A percentile compares a stretch with the other conserved stretches of the same genome.
Evolutionary conservation across 2,113 vertebrate species (phyloP).

Genomic region (Rynchops niger): DNA sequence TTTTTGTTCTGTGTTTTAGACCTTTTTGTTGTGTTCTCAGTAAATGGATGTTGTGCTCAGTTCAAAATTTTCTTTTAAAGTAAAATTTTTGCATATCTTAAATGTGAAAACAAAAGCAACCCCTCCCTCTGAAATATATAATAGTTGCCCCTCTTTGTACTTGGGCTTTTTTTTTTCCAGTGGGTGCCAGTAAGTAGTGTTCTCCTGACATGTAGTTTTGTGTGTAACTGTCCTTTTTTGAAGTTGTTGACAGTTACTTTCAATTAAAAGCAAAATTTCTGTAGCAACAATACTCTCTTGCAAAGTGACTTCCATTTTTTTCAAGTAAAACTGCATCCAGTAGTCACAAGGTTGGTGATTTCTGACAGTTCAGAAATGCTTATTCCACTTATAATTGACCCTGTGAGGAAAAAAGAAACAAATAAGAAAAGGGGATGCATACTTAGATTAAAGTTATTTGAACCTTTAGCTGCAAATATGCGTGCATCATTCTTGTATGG

Average conservation of each 20-base stretch:
- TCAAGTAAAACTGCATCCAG: neutral
- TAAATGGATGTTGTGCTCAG: neutral
- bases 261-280: neutral
- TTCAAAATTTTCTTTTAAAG: neutral
- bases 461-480: neutral
- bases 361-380: neutral
- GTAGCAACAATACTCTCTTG: neutral
- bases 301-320: neutral
- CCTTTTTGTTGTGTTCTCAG: neutral
- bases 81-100: neutral
- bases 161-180: neutral
- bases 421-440: neutral
- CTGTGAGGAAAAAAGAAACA: neutral
- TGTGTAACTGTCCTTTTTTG: neutral
- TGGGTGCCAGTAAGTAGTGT: neutral
- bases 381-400: neutral
- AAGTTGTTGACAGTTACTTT: neutral
- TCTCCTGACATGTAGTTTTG: neutral
- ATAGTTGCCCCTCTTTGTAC: neutral
- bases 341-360: neutral
- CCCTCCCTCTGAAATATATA: neutral
- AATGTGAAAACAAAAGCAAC: neutral
- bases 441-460: neutral
- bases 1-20: neutral
- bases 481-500: neutral